These are phyloP conservation scores for Mycalesis mineus DNA, from an alignment of 2,888 invertebrate species.

Conservation along the genomic window DNA sequence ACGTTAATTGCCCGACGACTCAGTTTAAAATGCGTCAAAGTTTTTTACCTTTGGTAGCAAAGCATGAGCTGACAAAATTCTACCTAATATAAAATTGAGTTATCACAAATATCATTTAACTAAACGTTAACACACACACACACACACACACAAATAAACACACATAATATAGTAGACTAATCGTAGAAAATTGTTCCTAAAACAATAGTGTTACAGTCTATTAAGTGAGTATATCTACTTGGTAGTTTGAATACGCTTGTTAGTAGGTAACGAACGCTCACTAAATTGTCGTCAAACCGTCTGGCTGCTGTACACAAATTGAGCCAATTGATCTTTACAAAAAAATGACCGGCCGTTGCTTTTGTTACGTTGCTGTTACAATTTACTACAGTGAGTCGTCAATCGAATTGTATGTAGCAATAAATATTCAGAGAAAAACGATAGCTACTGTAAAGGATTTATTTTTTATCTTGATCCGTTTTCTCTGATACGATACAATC, in stretches of 20 bases:
- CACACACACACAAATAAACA: too few relatives aligned
- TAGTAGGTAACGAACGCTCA: conserved; percentile 34
- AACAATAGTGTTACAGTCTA: not conserved
- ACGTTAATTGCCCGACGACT: too few relatives aligned
- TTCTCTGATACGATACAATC: not conserved
- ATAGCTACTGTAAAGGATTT: conserved; percentile 3
- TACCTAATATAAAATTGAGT: too few relatives aligned
- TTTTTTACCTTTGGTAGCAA: too few relatives aligned
- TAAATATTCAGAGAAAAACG: conserved; percentile 15
- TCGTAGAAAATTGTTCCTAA: not conserved
- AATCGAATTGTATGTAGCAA: conserved; percentile 9
- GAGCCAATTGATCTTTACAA: conserved; percentile 48
- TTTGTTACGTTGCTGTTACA: conserved; percentile 21
- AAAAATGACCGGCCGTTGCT: conserved; percentile 22
- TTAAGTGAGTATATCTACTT: conserved; percentile 3
- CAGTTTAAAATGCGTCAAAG: too few relatives aligned
- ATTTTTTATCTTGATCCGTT: conserved; percentile 3
- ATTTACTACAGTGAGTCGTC: conserved; percentile 7
- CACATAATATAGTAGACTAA: too few relatives aligned
- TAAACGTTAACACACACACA: too few relatives aligned
- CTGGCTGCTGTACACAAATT: conserved; percentile 54
- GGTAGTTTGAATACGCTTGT: conserved; percentile 18
- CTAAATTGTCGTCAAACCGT: conserved; percentile 52
- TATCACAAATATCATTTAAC: too few relatives aligned
- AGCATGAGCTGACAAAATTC: too few relatives aligned